Percentiles rank a stretch among this genome's conserved stretches.
These are phyloP conservation scores for Rhodinocichla rosea DNA, from an alignment of 2,113 vertebrate genomes.

Conservation along the genomic window DNA sequence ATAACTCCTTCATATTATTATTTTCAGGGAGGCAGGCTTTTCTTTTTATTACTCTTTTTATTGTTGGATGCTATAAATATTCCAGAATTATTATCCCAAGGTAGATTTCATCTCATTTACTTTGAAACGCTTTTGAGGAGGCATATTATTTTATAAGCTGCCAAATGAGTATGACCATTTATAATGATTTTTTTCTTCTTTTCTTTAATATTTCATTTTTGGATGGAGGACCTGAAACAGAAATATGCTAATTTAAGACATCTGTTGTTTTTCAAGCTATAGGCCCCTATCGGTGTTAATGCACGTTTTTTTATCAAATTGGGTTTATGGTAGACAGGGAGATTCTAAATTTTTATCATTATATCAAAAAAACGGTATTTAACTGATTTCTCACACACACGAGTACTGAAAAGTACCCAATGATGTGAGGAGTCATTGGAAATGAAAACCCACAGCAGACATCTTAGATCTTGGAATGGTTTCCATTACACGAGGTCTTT, in stretches of 20 bases:
- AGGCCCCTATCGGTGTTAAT: conserved; percentile 3
- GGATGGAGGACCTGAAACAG: conserved; percentile 53
- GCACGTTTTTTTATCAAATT: neutral
- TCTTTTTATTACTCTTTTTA: conserved; percentile 62
- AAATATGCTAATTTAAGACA: conserved; percentile 66
- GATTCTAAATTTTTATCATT: neutral
- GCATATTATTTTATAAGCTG: conserved; percentile 51
- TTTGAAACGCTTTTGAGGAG: conserved; percentile 53
- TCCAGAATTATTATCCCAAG: conserved; percentile 50
- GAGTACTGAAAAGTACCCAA: neutral
- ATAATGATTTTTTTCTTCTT: conserved; percentile 51
- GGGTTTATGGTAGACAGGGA: neutral
- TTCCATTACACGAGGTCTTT: neutral
- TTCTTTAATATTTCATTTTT: conserved; percentile 58
- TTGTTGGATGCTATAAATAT: conserved; percentile 60
- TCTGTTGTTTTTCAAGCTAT: conserved; percentile 65
- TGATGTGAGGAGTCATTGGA: neutral
- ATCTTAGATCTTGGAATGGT: neutral
- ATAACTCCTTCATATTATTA: conserved; percentile 56
- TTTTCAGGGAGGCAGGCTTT: conserved; percentile 50
- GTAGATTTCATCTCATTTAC: conserved; percentile 61
- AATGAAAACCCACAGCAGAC: neutral
- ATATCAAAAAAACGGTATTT: neutral
- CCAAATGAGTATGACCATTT: conserved; percentile 60
- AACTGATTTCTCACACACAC: neutral